Evolutionary conservation across 1,140 invertebrate species (phyloP), one percentile per base, ranked within the genome.

Genomic region (Hylyphantes graminicola): DNA sequence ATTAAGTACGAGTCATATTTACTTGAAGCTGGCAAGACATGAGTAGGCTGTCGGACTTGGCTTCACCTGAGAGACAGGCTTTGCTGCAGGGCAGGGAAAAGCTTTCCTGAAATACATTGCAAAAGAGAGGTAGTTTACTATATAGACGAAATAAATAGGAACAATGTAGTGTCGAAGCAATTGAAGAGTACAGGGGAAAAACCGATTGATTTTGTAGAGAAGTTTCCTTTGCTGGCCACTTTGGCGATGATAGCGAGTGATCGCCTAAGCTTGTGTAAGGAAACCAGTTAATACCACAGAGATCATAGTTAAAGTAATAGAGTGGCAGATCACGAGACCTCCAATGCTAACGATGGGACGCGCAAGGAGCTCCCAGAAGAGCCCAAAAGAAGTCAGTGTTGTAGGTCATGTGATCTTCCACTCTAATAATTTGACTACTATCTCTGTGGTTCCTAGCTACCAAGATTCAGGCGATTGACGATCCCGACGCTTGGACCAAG

Each of bases 1-100:
- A 11, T 57, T 57, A 2, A 57, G 55, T 57, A 2, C 10, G 15
- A 15, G 0, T 6, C 13, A 35, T n/a, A 65, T 8, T 57, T 57
- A 80, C 77, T 35, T 80, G 64, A 48, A 68, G 21, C 12, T 35
- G 12, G 17, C 19, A 68, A 9, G 63, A 80, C 55, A 80, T 50
- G 5, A 80, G 65, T 0, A 80, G n/a, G 19, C 13, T 80, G 51
- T 80, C 77, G n/a, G 19, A 51, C 59, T 70, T 80, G 6, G 77
- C 65, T 7, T 57, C 65, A 5, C 77, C 77, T 70, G 68, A 68
- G 2, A 80, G 54, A 4, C 53, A 80, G 0, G 65, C n/a, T 48
- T 80, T 80, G 64, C 77, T 68, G 19, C 65, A 68, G 50, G 54
- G 64, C 13, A 80, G 12, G 15, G 64, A 80, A 50, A 80, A 80